phyloP scores from a whole-genome alignment of 2,888 invertebrate genomes.

The Oligia fasciuncula region DNA sequence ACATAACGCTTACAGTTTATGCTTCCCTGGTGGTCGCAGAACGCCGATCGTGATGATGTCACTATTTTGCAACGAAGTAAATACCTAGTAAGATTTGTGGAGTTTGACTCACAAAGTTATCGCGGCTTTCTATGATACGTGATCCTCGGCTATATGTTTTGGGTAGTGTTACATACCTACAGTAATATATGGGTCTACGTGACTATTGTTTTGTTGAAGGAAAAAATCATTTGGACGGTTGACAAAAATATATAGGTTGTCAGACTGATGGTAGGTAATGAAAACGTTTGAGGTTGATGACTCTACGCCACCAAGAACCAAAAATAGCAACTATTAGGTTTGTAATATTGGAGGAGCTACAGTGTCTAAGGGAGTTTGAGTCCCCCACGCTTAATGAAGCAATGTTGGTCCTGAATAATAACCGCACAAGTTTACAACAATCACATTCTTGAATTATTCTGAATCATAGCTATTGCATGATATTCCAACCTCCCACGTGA shows the following conservation, averaged over 20 bases:
- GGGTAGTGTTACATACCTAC: conserved; percentile 53
- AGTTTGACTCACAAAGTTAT: conserved; percentile 50
- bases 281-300: background rate
- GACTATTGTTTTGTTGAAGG: conserved; percentile 44
- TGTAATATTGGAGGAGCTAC: background rate
- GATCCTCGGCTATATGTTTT: conserved; percentile 49
- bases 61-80: conserved; percentile 72
- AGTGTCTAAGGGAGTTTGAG: conserved; percentile 6
- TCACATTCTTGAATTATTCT: conserved; percentile 51
- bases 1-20: conserved; percentile 75
- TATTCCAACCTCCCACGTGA: conserved; percentile 53
- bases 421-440: conserved; percentile 41
- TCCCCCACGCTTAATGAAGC: conserved; percentile 20
- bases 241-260: background rate
- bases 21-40: conserved; percentile 84
- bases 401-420: conserved; percentile 42
- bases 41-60: conserved; percentile 80
- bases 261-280: background rate
- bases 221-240: conserved; percentile 2
- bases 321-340: background rate
- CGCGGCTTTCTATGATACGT: conserved; percentile 59
- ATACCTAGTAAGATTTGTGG: conserved; percentile 57
- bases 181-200: conserved; percentile 44
- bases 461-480: conserved; percentile 59
- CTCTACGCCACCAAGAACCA: background rate